phyloP scores from a whole-genome alignment of 2,888 invertebrate genomes.

The Xestia sexstrigata region DNA sequence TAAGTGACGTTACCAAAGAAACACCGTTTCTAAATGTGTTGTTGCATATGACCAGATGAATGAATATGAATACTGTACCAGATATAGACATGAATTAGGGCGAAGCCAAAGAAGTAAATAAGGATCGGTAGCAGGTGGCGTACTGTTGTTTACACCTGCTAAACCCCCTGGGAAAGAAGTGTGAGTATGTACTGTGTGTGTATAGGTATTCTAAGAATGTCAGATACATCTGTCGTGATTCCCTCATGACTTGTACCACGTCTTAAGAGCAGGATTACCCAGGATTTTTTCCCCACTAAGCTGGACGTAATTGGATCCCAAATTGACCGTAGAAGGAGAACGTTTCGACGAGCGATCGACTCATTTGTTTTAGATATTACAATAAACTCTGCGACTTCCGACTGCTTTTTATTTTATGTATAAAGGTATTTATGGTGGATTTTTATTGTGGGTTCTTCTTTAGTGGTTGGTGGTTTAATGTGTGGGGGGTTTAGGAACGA shows the following conservation, averaged over 20 bases:
- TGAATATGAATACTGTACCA: background rate
- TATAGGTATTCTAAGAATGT: background rate
- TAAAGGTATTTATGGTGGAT: background rate
- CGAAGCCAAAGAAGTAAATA: background rate
- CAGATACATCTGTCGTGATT: background rate
- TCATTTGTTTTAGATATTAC: slow-evolving; percentile 76
- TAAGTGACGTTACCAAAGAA: background rate
- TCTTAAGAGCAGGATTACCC: slow-evolving; percentile 82
- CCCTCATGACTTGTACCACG: slow-evolving; percentile 68
- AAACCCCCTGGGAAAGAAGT: background rate
- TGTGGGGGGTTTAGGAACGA: background rate
- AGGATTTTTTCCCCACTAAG: slow-evolving; percentile 89
- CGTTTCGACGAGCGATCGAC: slow-evolving; percentile 80
- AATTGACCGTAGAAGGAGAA: slow-evolving; percentile 86
- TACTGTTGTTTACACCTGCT: background rate
- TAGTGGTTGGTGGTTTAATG: background rate
- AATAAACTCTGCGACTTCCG: slow-evolving; percentile 42
- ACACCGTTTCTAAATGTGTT: background rate
- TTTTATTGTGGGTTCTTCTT: background rate
- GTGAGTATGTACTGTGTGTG: no score
- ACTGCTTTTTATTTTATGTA: slow-evolving; percentile 20
- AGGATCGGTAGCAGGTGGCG: background rate
- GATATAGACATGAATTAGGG: no score
- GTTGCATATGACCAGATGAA: background rate
- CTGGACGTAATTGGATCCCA: slow-evolving; percentile 89